Evolutionary conservation across 92 coral and sea anemone species (phyloP).

Genomic region (Parazoanthus darwini): DNA sequence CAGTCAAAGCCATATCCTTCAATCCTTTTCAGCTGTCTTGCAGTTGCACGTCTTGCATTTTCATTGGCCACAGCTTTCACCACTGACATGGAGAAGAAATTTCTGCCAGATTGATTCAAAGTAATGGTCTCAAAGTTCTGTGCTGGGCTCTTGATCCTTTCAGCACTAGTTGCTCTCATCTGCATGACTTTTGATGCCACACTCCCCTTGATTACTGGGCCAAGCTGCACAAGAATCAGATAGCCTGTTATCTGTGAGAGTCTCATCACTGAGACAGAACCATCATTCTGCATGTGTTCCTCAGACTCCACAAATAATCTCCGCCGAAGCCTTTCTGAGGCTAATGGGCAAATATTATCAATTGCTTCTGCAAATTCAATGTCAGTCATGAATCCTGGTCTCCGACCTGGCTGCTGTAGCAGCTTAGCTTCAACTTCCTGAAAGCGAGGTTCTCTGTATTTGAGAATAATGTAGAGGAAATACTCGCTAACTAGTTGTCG

Average conservation of each 20-base stretch:
- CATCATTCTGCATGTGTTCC: slow-evolving; percentile 77
- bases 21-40: slow-evolving; percentile 71
- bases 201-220: slow-evolving; percentile 72
- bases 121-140: slow-evolving; percentile 36
- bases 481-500: slow-evolving; percentile 83
- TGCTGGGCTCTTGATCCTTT: slow-evolving; percentile 21
- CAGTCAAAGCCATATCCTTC: slow-evolving; percentile 72
- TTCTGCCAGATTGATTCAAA: slow-evolving; percentile 40
- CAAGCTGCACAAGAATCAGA: slow-evolving; percentile 69
- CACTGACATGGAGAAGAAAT: slow-evolving; percentile 58
- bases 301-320: slow-evolving; percentile 90
- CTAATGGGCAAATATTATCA: slow-evolving; percentile 92
- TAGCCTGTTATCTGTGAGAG: slow-evolving; percentile 95
- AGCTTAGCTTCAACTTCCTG: slow-evolving; percentile 92
- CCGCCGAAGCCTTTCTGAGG: slow-evolving; percentile 88
- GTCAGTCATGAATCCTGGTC: slow-evolving; percentile 92
- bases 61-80: slow-evolving; percentile 70
- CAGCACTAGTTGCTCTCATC: slow-evolving; percentile 42
- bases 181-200: slow-evolving; percentile 65
- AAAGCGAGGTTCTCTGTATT: slow-evolving; percentile 93
- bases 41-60: slow-evolving; percentile 72
- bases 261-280: slow-evolving; percentile 80
- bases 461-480: slow-evolving; percentile 86
- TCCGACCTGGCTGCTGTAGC: slow-evolving; percentile 75
- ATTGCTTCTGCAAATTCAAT: slow-evolving; percentile 96